Percentiles rank a stretch among this genome's conserved stretches.
Conservation (phyloP, 2,113 vertebrate species). For the Bubalus kerabau region DNA sequence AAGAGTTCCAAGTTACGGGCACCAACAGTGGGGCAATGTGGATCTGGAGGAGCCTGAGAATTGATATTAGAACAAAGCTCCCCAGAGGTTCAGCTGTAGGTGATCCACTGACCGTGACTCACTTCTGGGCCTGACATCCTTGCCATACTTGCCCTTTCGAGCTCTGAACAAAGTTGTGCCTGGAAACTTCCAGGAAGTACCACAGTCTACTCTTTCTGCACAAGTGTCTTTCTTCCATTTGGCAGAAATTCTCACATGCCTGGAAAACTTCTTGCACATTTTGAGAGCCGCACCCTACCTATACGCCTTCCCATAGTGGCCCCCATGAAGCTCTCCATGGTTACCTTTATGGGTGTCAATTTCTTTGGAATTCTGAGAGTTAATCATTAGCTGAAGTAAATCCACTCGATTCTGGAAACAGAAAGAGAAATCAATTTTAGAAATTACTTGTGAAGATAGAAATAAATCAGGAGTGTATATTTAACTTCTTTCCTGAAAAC, state of each 20-base stretch:
- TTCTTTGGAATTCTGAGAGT: conserved; percentile 79
- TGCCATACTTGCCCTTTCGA: background rate
- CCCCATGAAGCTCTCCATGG: background rate
- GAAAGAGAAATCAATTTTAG: background rate
- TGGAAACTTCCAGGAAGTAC: background rate
- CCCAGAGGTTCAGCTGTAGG: background rate
- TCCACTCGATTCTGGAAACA: conserved; percentile 70
- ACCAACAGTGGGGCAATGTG: rapidly evolving
- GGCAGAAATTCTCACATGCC: background rate
- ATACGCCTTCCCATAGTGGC: no score
- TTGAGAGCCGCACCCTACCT: rapidly evolving
- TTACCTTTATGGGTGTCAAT: conserved; percentile 68
- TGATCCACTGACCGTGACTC: background rate
- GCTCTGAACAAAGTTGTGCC: background rate
- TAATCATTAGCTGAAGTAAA: conserved; percentile 82
- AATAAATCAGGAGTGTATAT: background rate
- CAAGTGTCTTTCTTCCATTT: background rate
- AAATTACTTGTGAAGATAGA: background rate
- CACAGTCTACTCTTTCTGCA: background rate
- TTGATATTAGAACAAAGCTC: background rate
- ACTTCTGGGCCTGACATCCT: background rate
- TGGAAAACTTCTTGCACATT: background rate
- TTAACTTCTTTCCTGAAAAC: background rate
- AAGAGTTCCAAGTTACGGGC: background rate
- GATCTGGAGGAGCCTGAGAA: background rate